Evolutionary conservation across 2,113 vertebrate genomes (phyloP).

Genomic region (Apodemus sylvaticus): DNA sequence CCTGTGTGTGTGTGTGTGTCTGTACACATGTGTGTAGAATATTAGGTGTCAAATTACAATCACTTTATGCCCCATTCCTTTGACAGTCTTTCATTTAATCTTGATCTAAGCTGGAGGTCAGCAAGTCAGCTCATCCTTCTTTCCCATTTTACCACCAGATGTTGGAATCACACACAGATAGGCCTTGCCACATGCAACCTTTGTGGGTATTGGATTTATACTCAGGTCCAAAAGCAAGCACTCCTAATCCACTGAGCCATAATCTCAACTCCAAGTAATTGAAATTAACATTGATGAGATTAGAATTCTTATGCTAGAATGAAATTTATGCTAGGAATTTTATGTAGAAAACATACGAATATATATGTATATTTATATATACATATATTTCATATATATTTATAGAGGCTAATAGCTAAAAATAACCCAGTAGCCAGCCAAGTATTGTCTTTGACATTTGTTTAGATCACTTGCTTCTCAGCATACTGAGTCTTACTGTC

Average conservation of each 20-base stretch:
- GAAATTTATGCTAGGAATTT: not conserved
- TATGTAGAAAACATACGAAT: not conserved
- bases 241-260: not conserved
- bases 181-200: not conserved
- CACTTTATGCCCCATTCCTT: not conserved
- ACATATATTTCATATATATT: not conserved
- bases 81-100: not conserved
- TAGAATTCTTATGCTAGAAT: not conserved
- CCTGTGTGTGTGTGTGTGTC: not conserved
- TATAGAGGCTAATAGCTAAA: not conserved
- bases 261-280: not conserved
- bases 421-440: not conserved
- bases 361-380: not conserved
- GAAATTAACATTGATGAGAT: not conserved
- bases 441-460: not conserved
- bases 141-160: not conserved
- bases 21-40: not conserved
- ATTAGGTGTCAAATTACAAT: not conserved
- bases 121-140: not conserved
- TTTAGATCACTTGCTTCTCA: conserved; percentile 17
- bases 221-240: not conserved
- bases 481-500: not conserved
- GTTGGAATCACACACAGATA: not conserved
- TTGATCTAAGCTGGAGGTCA: not conserved
- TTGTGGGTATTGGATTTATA: not conserved